phyloP scores from a whole-genome alignment of 2,888 invertebrate species.

The Brachylomia viminalis region DNA sequence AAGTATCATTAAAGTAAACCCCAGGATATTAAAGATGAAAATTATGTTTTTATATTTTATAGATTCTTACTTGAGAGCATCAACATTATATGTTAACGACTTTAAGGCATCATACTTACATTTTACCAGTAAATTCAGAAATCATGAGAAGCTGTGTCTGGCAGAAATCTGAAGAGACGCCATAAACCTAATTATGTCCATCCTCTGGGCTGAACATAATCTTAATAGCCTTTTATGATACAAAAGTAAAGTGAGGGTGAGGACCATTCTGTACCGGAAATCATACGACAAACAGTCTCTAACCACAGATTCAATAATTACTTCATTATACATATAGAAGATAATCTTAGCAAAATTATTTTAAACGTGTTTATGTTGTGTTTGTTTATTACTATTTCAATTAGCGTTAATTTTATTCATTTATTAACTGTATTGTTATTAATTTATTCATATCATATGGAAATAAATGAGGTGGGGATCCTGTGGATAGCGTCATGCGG shows the following conservation, averaged over 20 bases:
- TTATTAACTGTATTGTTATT: slow-evolving; percentile 40
- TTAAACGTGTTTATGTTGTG: slow-evolving; percentile 13
- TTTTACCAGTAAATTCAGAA: too few relatives aligned
- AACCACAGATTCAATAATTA: slow-evolving; percentile 22
- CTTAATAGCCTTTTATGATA: not conserved
- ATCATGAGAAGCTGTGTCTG: too few relatives aligned
- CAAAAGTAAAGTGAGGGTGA: not conserved
- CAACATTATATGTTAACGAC: not conserved
- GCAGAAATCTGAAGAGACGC: slow-evolving; percentile 8
- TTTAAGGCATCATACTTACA: too few relatives aligned
- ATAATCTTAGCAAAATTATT: slow-evolving; percentile 21
- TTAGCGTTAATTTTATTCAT: slow-evolving; percentile 55
- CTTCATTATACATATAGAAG: slow-evolving; percentile 26
- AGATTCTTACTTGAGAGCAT: not conserved
- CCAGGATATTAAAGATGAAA: too few relatives aligned
- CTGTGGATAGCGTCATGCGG: slow-evolving; percentile 31
- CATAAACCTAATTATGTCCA: slow-evolving; percentile 1
- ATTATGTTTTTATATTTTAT: not conserved
- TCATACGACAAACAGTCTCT: not conserved
- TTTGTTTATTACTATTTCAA: slow-evolving; percentile 46
- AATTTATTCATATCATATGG: slow-evolving; percentile 52
- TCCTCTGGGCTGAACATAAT: not conserved
- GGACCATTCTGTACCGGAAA: not conserved
- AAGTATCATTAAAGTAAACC: not conserved
- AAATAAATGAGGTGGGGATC: slow-evolving; percentile 45